These are phyloP conservation scores for Bufotes viridis DNA, from an alignment of 2,797 vertebrate genomes.

Conservation along the genomic window DNA sequence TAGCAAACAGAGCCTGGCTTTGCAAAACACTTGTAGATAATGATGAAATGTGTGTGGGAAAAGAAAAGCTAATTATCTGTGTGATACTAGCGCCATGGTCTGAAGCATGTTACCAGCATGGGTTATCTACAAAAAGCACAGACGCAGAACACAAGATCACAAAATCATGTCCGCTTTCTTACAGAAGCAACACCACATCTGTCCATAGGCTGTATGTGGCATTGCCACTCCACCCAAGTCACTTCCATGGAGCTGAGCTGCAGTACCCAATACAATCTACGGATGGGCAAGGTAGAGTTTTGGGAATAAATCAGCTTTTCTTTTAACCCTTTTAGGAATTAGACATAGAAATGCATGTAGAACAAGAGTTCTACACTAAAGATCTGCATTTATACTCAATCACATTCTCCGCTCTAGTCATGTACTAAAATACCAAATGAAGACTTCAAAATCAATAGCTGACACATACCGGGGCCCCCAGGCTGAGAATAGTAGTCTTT, in stretches of 20 bases:
- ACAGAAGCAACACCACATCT: too few relatives aligned
- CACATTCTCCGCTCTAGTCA: not conserved
- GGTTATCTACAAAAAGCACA: not conserved
- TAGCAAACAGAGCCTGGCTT: constrained; percentile 1
- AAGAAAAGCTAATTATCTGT: constrained; percentile 8
- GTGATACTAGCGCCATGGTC: constrained; percentile 8
- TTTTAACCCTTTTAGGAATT: not conserved
- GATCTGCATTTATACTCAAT: not conserved
- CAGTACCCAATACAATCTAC: too few relatives aligned
- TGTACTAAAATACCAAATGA: not conserved
- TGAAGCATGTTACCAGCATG: not conserved
- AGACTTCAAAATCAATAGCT: too few relatives aligned
- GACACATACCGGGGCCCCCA: too few relatives aligned
- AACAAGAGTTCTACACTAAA: not conserved
- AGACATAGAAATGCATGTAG: not conserved
- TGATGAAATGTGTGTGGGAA: constrained; percentile 3
- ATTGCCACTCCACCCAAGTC: too few relatives aligned
- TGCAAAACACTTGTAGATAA: not conserved
- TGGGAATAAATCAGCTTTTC: too few relatives aligned
- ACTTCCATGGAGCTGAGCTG: too few relatives aligned
- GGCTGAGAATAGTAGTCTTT: too few relatives aligned
- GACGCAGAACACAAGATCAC: not conserved
- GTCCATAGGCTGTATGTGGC: too few relatives aligned
- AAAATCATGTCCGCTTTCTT: too few relatives aligned
- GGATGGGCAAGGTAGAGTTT: too few relatives aligned